Conservation (phyloP, 2,797 vertebrate species). For the Chrosomus eos region DNA sequence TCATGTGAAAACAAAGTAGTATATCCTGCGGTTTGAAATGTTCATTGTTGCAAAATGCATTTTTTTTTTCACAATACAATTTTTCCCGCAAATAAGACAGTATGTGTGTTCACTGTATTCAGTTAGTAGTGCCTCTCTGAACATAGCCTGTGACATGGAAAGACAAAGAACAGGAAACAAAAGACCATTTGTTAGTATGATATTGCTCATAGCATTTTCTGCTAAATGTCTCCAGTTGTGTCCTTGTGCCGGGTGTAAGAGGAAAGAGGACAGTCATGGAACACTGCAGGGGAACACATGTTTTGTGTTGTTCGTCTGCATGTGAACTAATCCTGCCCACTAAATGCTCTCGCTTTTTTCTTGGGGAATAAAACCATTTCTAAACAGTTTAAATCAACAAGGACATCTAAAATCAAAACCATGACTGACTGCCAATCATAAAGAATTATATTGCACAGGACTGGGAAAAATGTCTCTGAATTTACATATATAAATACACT, state of each 20-base stretch:
- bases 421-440: not conserved
- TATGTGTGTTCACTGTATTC: not conserved
- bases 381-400: conserved; percentile 37
- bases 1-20: not conserved
- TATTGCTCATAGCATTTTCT: conserved; percentile 38
- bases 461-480: conserved; percentile 3
- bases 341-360: conserved; percentile 15
- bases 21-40: not conserved
- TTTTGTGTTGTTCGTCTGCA: conserved; percentile 40
- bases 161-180: conserved; percentile 63
- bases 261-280: conserved; percentile 31
- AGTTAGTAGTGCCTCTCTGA: not conserved
- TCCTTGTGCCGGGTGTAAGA: conserved; percentile 6
- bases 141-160: conserved; percentile 23
- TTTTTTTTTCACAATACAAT: not conserved
- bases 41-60: not conserved
- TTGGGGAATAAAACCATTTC: conserved; percentile 8
- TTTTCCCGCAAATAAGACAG: not conserved
- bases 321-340: conserved; percentile 25
- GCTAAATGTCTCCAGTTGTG: conserved; percentile 47
- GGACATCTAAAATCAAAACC: conserved; percentile 30
- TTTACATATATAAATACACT: not conserved
- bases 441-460: not conserved
- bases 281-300: conserved; percentile 48
- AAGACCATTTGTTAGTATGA: conserved; percentile 66